Evolutionary conservation across 92 coral and sea anemone species (phyloP).

Genomic region (Isaurus tuberculatus): DNA sequence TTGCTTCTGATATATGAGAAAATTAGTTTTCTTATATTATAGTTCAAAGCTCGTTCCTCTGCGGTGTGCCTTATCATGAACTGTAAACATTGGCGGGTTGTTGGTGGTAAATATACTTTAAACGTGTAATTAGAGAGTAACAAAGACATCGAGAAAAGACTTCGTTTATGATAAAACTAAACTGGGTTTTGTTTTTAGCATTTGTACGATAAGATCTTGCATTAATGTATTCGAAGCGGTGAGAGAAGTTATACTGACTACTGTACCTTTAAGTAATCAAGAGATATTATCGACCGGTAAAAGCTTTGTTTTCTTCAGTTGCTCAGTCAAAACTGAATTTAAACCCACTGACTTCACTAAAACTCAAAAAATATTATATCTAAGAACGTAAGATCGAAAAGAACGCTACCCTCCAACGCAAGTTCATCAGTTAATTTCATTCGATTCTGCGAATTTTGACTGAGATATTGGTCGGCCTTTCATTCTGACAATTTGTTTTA

Average conservation of each 20-base stretch:
- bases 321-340: not conserved
- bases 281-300: not conserved
- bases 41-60: not conserved
- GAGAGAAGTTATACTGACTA: conserved; percentile 15
- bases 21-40: not conserved
- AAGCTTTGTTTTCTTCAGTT: not conserved
- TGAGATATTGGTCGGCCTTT: not conserved
- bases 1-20: not conserved
- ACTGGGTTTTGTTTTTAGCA: not conserved
- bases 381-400: not conserved
- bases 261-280: conserved; percentile 4
- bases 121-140: conserved; percentile 71
- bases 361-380: not conserved
- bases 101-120: conserved; percentile 77
- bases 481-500: not conserved
- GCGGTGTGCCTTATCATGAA: conserved; percentile 43
- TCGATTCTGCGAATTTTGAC: not conserved
- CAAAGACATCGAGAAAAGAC: conserved; percentile 46
- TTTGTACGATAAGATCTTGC: not conserved
- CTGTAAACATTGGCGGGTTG: conserved; percentile 75
- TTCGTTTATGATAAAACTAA: conserved; percentile 46
- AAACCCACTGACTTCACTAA: not conserved
- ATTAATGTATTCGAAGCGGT: conserved; percentile 21
- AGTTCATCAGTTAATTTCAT: conserved; percentile 1
- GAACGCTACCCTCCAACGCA: not conserved